Base-by-base conservation (phyloP, 2,888 invertebrate species). In the Tanypteryx hageni region DNA sequence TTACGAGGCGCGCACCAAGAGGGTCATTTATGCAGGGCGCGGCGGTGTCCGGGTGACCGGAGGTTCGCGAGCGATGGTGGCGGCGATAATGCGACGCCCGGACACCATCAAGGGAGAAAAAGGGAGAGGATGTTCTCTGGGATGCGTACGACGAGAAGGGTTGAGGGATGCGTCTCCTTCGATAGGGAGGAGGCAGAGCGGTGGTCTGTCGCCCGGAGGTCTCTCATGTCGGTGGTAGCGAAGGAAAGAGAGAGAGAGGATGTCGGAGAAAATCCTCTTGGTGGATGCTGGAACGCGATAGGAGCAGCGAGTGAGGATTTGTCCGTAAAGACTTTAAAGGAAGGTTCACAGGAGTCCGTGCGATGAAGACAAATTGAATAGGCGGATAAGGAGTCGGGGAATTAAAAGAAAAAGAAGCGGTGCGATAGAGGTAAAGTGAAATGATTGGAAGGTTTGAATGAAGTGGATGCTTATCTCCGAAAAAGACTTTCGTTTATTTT, bases 1-100 rank as follows among this genome's bases (percentile, higher is more conserved):
- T 89, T 89, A 89, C 89, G 89, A 89, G 18, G 31, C 61, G 61
- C 44, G 89, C 89, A 89, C 44, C 89, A 44, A 61, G 89, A 68
- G 64, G 89, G 59, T 11, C 89, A 89, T 89, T 86, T 44, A 44
- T 16, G 44, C 76, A 27, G 76, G 76, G 76, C 76, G 76, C 84
- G 56, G 84, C 84, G 84, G 56, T 9, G 44, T 31, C 85, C 59
- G 85, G 57, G 85, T 61, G 61, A 86, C 86, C 61, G 86, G 27
- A 61, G 86, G 86, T 86, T 31, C 59, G 86, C 86, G 31, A 27
- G 27, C 86, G 86, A 86, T 86, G 27, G 27, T 18, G 16, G 61
- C 61, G 86, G 86, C 86, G 86, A 86, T 68, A 89, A 89, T 68
- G 89, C 61, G 59, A 68, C 68, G 44, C 64, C 68, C 64, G 64